Evolutionary conservation across 2,797 vertebrate species (phyloP).

Genomic region (Nothura maculosa): DNA sequence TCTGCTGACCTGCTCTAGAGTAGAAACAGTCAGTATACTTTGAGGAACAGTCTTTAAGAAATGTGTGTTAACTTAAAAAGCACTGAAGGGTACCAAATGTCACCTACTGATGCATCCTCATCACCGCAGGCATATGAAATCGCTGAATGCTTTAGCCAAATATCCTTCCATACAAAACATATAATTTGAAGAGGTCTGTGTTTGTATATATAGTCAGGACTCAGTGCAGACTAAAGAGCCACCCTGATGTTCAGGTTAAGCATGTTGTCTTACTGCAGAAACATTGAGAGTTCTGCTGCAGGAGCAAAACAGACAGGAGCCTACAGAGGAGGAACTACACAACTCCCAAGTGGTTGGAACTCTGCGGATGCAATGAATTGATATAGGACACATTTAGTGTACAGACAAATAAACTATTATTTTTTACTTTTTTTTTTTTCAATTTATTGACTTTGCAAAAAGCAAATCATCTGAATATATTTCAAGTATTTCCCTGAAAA

Average conservation of each 20-base stretch:
- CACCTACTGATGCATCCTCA: background rate
- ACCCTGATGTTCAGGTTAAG: background rate
- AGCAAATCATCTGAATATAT: background rate
- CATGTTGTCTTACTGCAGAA: background rate
- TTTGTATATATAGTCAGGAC: background rate
- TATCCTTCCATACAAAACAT: background rate
- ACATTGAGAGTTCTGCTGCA: background rate
- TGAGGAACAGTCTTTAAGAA: background rate
- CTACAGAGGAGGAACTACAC: background rate
- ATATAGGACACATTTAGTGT: background rate
- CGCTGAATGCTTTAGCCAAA: background rate
- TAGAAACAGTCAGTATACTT: background rate
- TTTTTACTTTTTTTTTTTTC: background rate
- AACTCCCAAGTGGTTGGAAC: background rate
- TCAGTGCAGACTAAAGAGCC: background rate
- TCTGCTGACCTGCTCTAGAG: background rate
- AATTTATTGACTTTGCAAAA: background rate
- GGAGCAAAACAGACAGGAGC: background rate
- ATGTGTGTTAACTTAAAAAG: background rate
- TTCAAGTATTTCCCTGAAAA: background rate
- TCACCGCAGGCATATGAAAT: background rate
- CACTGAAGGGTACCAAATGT: background rate
- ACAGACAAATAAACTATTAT: background rate
- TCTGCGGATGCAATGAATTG: background rate
- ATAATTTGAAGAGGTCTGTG: background rate